phyloP scores from a whole-genome alignment of 1,140 invertebrate species.

The Aporrectodea caliginosa region DNA sequence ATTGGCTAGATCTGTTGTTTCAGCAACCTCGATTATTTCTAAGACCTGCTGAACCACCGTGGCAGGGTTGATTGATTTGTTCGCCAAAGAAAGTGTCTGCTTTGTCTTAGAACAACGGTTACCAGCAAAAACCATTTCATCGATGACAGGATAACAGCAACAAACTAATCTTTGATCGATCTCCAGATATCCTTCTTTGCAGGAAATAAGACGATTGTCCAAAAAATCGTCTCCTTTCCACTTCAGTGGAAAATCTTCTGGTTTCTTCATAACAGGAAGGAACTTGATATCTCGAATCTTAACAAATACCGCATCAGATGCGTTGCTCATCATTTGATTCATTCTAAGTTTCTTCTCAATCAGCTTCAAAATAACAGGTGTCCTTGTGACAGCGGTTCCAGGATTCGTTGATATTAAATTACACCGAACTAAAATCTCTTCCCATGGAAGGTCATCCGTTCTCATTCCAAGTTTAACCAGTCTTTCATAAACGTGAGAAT shows the following conservation, averaged over 20 bases:
- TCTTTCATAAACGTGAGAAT: too few relatives aligned
- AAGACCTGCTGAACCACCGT: neutral
- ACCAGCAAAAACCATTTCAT: too few relatives aligned
- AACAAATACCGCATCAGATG: too few relatives aligned
- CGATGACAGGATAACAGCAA: neutral
- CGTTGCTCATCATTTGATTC: too few relatives aligned
- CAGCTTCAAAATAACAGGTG: too few relatives aligned
- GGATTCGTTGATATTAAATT: too few relatives aligned
- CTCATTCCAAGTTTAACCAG: too few relatives aligned
- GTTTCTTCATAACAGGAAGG: neutral
- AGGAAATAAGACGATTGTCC: neutral
- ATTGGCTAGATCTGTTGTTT: too few relatives aligned
- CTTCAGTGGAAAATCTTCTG: neutral
- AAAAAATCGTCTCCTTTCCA: conserved; percentile 10
- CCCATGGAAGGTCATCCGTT: neutral
- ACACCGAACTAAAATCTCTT: conserved; percentile 13
- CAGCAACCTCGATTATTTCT: neutral
- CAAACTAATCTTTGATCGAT: neutral
- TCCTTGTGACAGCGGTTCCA: too few relatives aligned
- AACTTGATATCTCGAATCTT: too few relatives aligned
- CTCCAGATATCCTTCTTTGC: neutral
- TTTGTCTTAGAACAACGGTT: neutral
- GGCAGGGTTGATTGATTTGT: neutral
- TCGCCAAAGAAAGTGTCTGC: too few relatives aligned
- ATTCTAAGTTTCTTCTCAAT: too few relatives aligned